Conservation (phyloP, 1,140 invertebrate species). For the Portunus trituberculatus region DNA sequence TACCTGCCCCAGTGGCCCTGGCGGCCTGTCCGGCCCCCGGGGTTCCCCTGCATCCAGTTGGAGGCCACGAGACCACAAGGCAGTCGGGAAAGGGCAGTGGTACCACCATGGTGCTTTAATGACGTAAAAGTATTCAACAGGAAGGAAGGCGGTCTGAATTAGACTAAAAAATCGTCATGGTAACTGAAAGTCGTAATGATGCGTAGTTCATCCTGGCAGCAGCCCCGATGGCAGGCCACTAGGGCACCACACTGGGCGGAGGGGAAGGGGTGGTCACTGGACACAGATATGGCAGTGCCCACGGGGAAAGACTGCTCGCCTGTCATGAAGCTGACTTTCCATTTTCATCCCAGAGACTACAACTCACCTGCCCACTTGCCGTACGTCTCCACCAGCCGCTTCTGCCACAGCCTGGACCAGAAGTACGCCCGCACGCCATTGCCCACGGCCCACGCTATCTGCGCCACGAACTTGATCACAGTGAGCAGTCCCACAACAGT, state of each 20-base stretch:
- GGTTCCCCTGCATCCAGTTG: too few species aligned
- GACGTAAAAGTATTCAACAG: background rate
- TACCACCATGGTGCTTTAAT: background rate
- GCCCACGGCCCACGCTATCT: background rate
- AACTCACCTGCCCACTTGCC: conserved; percentile 71
- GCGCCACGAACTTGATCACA: background rate
- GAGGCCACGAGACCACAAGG: too few species aligned
- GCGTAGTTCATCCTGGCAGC: background rate
- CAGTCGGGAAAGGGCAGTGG: too few species aligned
- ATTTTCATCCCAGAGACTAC: background rate
- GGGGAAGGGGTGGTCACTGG: background rate
- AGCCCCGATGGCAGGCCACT: background rate
- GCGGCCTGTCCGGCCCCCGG: too few species aligned
- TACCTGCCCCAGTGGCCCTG: too few species aligned
- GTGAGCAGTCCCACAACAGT: conserved; percentile 57
- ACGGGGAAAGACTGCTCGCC: background rate
- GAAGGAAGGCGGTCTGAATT: background rate
- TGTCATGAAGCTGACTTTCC: background rate
- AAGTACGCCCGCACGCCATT: conserved; percentile 36
- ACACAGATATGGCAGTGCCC: background rate
- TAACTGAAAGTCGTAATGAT: background rate
- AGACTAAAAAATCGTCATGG: background rate
- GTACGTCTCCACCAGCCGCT: conserved; percentile 47
- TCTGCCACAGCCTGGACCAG: conserved; percentile 64
- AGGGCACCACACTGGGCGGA: background rate